Evolutionary conservation across 2,113 vertebrate genomes (phyloP).

Genomic region (Gallinago undulata): DNA sequence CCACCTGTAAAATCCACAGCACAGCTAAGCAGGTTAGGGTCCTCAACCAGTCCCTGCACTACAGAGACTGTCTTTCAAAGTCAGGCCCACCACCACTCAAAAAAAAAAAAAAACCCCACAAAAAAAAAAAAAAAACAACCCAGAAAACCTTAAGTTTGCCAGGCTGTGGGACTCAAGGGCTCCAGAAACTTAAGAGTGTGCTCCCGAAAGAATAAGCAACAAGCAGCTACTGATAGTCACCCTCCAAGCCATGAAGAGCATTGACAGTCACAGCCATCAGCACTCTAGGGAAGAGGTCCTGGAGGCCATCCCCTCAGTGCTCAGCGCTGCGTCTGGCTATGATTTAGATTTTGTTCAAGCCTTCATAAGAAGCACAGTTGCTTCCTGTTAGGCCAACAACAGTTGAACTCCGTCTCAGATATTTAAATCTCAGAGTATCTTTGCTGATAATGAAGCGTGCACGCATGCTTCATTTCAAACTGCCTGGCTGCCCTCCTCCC

Average conservation of each 20-base stretch:
- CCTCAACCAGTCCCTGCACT: not conserved
- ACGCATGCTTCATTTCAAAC: not conserved
- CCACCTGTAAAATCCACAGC: not conserved
- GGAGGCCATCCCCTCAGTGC: not conserved
- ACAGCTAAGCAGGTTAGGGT: not conserved
- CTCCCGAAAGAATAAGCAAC: not conserved
- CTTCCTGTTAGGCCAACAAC: constrained; percentile 54
- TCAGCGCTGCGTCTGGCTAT: not conserved
- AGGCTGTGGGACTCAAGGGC: not conserved
- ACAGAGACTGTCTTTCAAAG: not conserved
- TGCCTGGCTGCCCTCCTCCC: not conserved
- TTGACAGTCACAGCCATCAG: not conserved
- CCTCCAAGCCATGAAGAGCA: not conserved
- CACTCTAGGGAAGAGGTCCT: not conserved
- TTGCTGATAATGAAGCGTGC: not conserved
- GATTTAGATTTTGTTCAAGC: constrained; percentile 55
- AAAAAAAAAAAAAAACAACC: not conserved
- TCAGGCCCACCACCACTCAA: not conserved
- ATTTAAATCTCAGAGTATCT: constrained; percentile 3
- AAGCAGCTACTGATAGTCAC: not conserved
- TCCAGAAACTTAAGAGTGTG: not conserved
- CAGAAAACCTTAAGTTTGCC: not conserved
- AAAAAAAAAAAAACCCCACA: not conserved
- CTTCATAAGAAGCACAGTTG: constrained; percentile 53
- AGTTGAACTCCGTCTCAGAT: constrained; percentile 2